phyloP scores from a whole-genome alignment of 30 jellyfish, hydroid and myxozoan genomes.

The Aurelia aurita complex sp. Pacific region DNA sequence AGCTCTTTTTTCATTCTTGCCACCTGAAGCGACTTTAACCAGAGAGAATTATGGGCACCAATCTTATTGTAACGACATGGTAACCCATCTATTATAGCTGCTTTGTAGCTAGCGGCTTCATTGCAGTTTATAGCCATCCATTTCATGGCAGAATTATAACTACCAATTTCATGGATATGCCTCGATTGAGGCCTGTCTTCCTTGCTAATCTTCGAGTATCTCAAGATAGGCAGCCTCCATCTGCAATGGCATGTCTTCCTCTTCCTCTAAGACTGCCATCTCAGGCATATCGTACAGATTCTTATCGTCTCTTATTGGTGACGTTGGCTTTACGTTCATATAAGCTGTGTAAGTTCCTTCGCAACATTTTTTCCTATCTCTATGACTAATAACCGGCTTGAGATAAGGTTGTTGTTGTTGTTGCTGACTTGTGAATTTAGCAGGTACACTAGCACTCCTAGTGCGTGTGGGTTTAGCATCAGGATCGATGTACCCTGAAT shows the following conservation, averaged over 20 bases:
- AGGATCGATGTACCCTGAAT: conserved; percentile 54
- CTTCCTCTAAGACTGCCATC: conserved; percentile 41
- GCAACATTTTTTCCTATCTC: conserved; percentile 34
- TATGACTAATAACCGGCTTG: conserved; percentile 46
- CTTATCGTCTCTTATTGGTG: conserved; percentile 46
- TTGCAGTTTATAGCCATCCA: too few species aligned
- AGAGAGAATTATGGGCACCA: too few species aligned
- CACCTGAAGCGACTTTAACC: too few species aligned
- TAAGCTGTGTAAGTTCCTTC: conserved; percentile 15
- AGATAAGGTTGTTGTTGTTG: conserved; percentile 19
- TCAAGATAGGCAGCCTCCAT: conserved; percentile 28
- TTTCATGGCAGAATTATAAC: too few species aligned
- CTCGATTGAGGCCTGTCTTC: too few species aligned
- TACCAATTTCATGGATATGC: too few species aligned
- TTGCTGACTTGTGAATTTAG: conserved; percentile 26
- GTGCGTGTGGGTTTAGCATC: conserved; percentile 32
- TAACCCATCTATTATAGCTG: too few species aligned
- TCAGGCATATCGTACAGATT: conserved; percentile 64
- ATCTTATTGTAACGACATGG: too few species aligned
- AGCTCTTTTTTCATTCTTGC: too few species aligned
- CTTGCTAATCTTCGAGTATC: conserved; percentile 23
- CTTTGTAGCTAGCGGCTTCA: too few species aligned
- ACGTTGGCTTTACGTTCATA: conserved; percentile 37
- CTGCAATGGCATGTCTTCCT: conserved; percentile 2
- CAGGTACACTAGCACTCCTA: conserved; percentile 65